A percentile compares a stretch with the other conserved stretches of the same genome.
phyloP scores from a whole-genome alignment of 2,888 invertebrate species.

The Trileptium ribeirensis region DNA sequence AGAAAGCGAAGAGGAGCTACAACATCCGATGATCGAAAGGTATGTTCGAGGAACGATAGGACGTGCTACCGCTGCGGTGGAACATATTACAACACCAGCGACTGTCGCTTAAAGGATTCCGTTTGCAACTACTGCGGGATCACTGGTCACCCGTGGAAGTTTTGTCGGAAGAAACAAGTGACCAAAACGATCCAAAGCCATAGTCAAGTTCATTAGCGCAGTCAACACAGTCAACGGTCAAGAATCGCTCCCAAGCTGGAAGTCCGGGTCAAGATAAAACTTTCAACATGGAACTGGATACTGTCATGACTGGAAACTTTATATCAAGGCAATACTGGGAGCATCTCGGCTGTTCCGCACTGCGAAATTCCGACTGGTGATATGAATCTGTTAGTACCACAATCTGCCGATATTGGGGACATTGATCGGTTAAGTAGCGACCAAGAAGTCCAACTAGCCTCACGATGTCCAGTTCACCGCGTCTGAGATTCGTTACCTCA shows the following conservation, averaged over 20 bases:
- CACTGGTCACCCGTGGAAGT: not conserved
- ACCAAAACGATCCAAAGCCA: too few relatives aligned
- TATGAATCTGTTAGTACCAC: too few relatives aligned
- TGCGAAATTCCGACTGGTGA: too few relatives aligned
- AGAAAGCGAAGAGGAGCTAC: too few relatives aligned
- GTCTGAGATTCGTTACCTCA: not conserved
- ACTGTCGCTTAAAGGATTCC: not conserved
- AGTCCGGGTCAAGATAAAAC: constrained; percentile 17
- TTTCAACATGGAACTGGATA: constrained; percentile 25
- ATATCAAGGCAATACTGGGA: constrained; percentile 15
- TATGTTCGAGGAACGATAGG: too few relatives aligned
- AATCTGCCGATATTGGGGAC: too few relatives aligned
- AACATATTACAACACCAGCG: not conserved
- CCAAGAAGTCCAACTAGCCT: too few relatives aligned
- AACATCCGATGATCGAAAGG: too few relatives aligned
- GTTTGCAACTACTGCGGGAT: constrained; percentile 7
- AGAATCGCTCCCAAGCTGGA: constrained; percentile 22
- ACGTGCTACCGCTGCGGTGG: not conserved
- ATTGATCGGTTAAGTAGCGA: too few relatives aligned
- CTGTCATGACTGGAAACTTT: constrained; percentile 21
- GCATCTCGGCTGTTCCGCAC: constrained; percentile 8
- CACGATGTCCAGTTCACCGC: constrained; percentile 10
- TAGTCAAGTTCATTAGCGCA: too few relatives aligned
- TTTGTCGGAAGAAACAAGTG: too few relatives aligned
- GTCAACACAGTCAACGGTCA: too few relatives aligned